Evolutionary conservation across 2,113 vertebrate species (phyloP), one percentile per base, ranked within the genome.

Genomic region (Boleophthalmus pectinirostris): DNA sequence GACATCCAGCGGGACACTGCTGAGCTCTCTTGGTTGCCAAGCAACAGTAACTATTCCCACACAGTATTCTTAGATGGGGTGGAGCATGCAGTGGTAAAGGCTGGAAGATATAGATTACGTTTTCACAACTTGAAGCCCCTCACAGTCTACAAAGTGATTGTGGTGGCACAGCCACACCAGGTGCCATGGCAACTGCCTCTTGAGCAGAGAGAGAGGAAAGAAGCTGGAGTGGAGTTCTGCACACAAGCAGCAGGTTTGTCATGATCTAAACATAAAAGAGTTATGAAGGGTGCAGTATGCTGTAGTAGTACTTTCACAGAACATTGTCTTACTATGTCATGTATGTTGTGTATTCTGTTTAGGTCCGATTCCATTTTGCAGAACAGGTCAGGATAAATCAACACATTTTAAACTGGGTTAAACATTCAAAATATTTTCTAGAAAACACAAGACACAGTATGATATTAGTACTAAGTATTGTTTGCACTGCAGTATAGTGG

Each of bases 161-260:
- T 97, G 69, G 83, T 95, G 86, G 97, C 98, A 16, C 94, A 94
- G 77, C 98, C 97, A 10, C 97, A 98, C 89, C 97, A 98, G 92
- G 93, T 97, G 92, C 98, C 98, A 75, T 99, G 98, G 97, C 97
- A 98, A 83, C 96, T 99, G 78, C 97, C 97, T 0, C 89, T 98
- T 88, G 98, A 98, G 85, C 98, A 98, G 74, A 90, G 98, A 43
- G 97, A 99, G 69, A 95, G 94, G 86, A 96, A 96, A 72, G 97
- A 98, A 85, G 94, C 95, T 43, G 95, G 91, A 0, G 94, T 97
- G 86, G 97, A 98, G 74, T 99, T 99, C 92, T 96, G 95, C 82
- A 99, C 97, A 0, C 94, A 96, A 88, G 95, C 97, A 46, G 96
- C 96, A 95, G 97, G 97, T 99, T 89, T 91, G 95, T 70, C 66